These are phyloP conservation scores for Diphyllodes magnificus DNA, from an alignment of 2,113 vertebrate genomes.

Conservation along the genomic window DNA sequence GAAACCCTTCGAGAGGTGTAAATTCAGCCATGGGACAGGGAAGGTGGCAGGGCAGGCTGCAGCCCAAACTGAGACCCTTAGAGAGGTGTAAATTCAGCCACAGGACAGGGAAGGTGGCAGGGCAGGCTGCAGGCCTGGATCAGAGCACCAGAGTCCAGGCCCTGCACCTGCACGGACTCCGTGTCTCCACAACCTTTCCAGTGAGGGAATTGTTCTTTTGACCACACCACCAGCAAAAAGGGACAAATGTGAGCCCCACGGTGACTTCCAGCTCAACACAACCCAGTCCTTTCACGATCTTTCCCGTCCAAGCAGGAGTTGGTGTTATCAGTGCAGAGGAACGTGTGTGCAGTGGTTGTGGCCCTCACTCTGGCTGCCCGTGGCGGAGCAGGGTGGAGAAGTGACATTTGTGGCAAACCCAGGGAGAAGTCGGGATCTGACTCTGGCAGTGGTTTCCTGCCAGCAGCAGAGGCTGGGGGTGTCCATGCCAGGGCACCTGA, in stretches of 20 bases:
- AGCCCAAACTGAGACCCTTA: background rate
- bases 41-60: background rate
- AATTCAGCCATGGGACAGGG: no score
- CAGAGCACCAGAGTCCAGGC: background rate
- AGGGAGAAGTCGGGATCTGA: background rate
- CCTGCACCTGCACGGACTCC: background rate
- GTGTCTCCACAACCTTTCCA: background rate
- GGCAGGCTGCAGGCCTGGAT: background rate
- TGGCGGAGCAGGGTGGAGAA: background rate
- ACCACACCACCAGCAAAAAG: background rate
- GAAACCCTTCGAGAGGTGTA: no score
- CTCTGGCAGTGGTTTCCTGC: background rate
- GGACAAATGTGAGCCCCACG: background rate
- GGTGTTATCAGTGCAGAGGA: fast-evolving
- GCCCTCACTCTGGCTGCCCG: fast-evolving
- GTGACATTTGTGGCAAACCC: background rate
- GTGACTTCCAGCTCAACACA: background rate
- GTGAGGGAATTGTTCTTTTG: background rate
- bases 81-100: background rate
- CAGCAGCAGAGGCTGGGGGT: background rate
- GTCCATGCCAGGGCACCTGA: background rate
- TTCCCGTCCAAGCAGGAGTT: background rate
- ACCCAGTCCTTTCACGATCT: fast-evolving
- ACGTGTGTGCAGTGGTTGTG: fast-evolving
- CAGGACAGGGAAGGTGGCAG: background rate